Evolutionary conservation across 1,140 invertebrate genomes (phyloP).

Genomic region (Gerris buenoi): DNA sequence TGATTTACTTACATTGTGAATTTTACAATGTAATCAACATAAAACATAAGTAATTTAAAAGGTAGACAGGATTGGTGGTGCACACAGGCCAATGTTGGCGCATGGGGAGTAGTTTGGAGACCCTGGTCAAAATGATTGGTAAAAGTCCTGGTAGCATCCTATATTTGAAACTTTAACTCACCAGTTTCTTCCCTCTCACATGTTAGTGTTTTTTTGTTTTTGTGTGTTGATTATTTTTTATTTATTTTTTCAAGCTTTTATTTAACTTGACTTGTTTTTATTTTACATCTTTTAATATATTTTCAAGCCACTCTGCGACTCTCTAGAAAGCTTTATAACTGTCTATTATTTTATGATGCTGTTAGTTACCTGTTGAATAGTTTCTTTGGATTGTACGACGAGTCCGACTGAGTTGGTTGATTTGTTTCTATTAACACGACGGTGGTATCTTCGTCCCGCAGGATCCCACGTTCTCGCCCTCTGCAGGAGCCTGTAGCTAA

Average conservation of each 20-base stretch:
- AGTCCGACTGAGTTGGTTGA: background rate
- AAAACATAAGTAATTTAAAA: too few species aligned
- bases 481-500: constrained; percentile 8
- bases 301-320: background rate
- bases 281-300: background rate
- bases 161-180: too few species aligned
- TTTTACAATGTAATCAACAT: too few species aligned
- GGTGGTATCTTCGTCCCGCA: constrained; percentile 12
- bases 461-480: constrained; percentile 11
- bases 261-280: background rate
- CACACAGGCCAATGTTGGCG: too few species aligned
- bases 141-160: too few species aligned
- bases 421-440: constrained; percentile 10
- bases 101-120: too few species aligned
- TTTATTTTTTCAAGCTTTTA: background rate
- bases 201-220: background rate
- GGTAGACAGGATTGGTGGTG: too few species aligned
- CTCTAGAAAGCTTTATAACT: background rate
- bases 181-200: too few species aligned
- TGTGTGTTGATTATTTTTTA: background rate
- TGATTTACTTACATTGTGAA: too few species aligned
- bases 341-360: background rate
- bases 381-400: background rate
- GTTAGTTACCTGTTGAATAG: background rate
- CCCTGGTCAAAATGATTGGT: too few species aligned